phyloP scores from a whole-genome alignment of 2,888 invertebrate species.

The Neria commutata region DNA sequence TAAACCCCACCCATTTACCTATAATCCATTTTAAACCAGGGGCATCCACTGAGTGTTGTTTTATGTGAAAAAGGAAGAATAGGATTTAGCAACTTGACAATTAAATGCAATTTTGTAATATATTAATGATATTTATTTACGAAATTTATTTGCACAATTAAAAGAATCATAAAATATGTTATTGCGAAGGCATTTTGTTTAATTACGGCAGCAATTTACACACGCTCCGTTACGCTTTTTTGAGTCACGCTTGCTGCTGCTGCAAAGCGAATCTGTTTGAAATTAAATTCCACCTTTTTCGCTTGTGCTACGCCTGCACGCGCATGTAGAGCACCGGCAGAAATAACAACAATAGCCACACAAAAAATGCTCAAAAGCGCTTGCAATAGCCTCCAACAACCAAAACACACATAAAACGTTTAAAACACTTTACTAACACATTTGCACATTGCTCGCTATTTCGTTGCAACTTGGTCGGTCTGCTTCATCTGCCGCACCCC shows the following conservation, averaged over 20 bases:
- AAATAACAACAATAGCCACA: not conserved
- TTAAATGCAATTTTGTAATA: too few relatives aligned
- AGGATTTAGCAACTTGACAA: too few relatives aligned
- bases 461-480: constrained; percentile 32
- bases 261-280: not conserved
- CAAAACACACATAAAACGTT: constrained; percentile 50
- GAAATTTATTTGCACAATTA: too few relatives aligned
- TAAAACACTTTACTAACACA: constrained; percentile 54
- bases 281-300: not conserved
- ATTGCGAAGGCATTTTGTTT: too few relatives aligned
- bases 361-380: too few relatives aligned
- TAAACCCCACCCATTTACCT: too few relatives aligned
- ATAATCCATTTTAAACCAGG: too few relatives aligned
- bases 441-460: constrained; percentile 53
- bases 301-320: not conserved
- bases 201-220: not conserved
- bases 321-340: not conserved
- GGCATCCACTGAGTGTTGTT: too few relatives aligned
- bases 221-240: not conserved
- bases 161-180: too few relatives aligned
- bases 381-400: not conserved
- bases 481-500: not conserved
- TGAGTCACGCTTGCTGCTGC: not conserved
- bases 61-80: too few relatives aligned
- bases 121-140: too few relatives aligned